Evolutionary conservation across 1,140 invertebrate species (phyloP).

Genomic region (Chrysomallon squamiferum): DNA sequence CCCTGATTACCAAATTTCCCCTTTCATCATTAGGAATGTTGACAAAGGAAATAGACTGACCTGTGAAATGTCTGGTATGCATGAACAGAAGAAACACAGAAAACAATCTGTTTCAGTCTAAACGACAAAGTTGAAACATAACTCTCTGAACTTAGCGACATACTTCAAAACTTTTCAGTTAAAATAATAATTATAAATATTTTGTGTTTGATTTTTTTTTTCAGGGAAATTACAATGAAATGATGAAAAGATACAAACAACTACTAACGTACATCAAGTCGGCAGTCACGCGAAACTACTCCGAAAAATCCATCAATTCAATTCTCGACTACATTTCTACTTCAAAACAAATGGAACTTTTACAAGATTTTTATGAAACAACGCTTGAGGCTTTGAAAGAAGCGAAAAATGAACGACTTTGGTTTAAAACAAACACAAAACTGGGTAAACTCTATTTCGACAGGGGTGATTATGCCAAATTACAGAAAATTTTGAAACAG

Average conservation of each 20-base stretch:
- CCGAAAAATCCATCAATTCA: conserved; percentile 99
- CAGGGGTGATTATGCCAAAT: conserved; percentile 90
- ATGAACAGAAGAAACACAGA: too few relatives aligned
- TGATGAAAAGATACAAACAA: conserved; percentile 97
- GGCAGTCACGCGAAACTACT: conserved; percentile 98
- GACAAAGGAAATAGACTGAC: too few relatives aligned
- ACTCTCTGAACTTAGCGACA: too few relatives aligned
- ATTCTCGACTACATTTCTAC: conserved; percentile 99
- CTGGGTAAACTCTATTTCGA: conserved; percentile 98
- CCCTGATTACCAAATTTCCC: too few relatives aligned
- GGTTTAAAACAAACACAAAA: conserved; percentile 99
- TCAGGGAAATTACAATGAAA: conserved; percentile 91
- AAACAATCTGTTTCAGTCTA: too few relatives aligned
- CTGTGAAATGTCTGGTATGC: too few relatives aligned
- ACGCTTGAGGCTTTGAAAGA: conserved; percentile 96
- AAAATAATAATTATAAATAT: too few relatives aligned
- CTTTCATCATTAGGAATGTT: too few relatives aligned
- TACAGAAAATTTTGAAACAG: conserved; percentile 97
- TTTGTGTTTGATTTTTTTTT: conserved; percentile 4
- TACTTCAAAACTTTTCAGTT: too few relatives aligned
- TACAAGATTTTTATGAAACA: conserved; percentile 99
- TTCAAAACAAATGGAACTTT: conserved; percentile 98
- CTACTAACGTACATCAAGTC: conserved; percentile 97
- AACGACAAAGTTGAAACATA: too few relatives aligned
- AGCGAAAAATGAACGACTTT: conserved; percentile 98